A percentile compares a stretch with the other conserved stretches of the same genome.
Evolutionary conservation across 2,797 vertebrate genomes (phyloP).

Genomic region (Oryzias sinensis): DNA sequence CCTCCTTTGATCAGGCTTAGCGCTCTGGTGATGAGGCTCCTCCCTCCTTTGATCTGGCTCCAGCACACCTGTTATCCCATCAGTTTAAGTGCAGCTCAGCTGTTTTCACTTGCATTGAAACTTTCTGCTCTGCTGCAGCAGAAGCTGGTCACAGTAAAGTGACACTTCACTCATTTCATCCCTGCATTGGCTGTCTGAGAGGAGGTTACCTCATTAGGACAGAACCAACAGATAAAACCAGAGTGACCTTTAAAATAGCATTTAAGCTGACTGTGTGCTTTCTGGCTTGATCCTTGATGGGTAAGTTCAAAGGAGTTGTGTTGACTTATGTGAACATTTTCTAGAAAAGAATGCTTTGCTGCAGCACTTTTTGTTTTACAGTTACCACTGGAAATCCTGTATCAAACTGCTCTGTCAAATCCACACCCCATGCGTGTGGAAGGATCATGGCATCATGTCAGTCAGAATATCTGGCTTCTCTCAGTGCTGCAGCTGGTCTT

Average conservation of each 20-base stretch:
- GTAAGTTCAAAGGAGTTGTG: no score
- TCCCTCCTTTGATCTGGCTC: neutral
- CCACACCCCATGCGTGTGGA: no score
- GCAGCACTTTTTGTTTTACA: no score
- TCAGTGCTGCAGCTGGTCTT: slow-evolving; percentile 71
- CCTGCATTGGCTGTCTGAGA: neutral
- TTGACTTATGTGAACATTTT: no score
- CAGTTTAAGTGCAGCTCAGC: neutral
- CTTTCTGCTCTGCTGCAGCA: no score
- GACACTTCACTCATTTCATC: neutral
- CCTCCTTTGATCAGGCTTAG: neutral
- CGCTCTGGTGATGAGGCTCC: slow-evolving; percentile 1
- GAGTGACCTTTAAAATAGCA: neutral
- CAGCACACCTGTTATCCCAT: neutral
- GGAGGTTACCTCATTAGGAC: neutral
- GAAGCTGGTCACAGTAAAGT: no score
- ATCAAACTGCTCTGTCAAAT: no score
- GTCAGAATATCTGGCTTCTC: slow-evolving; percentile 1
- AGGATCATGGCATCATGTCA: no score
- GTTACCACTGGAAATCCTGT: no score
- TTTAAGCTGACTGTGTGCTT: neutral
- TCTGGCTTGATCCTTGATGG: no score
- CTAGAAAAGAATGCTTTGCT: no score
- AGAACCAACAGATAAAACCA: neutral
- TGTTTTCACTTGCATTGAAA: neutral